Base-by-base conservation (phyloP, 23 tunicate species). In the Diplosoma virens region DNA sequence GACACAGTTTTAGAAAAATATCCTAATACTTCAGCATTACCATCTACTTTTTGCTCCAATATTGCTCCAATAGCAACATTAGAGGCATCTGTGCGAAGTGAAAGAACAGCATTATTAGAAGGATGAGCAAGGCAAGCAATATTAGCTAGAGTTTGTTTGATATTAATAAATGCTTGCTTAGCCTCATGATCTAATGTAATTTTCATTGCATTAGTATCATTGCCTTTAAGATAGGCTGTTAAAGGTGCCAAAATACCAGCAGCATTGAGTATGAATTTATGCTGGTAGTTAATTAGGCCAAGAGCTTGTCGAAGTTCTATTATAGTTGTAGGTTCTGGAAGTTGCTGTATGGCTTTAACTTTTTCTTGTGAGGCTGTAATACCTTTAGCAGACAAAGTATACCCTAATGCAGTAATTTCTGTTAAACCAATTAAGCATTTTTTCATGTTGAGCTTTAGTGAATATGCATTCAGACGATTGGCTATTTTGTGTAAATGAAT, bases 1-100 rank as follows among this genome's bases (percentile, higher is more conserved):
- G 41, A 69, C n/a, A 81, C 26, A 24, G 47, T 55, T 58, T 59
- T 56, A 4, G 85, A 81, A 52, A 56, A 81, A 58, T 67, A 81
- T 24, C 45, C 68, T 25, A 81, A 30, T 25, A 73, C 78, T 58
- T 41, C 47, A 21, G 66, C 28, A 1, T 69, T 9, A 24, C 78
- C 85, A 0, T 70, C 55, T 9, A 41, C 54, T 1, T 25, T 30
- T 46, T 81, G 85, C 54, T 81, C 85, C 34, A 81, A 52, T n/a
- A 47, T 21, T 24, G 58, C 85, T 5, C 78, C 78, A 25, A 79
- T 22, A 2, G 83, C 83, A 29, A 27, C 30, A 30, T 25, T 27
- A 24, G 74, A 46, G 30, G 83, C 83, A 29, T 79, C 83, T 1
- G 61, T 47, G 59, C 27, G 37, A 18, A 79, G 33, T 0, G 58